These are phyloP conservation scores for Pseudopleuronectes americanus DNA, from an alignment of 2,797 vertebrate species.

Conservation along the genomic window DNA sequence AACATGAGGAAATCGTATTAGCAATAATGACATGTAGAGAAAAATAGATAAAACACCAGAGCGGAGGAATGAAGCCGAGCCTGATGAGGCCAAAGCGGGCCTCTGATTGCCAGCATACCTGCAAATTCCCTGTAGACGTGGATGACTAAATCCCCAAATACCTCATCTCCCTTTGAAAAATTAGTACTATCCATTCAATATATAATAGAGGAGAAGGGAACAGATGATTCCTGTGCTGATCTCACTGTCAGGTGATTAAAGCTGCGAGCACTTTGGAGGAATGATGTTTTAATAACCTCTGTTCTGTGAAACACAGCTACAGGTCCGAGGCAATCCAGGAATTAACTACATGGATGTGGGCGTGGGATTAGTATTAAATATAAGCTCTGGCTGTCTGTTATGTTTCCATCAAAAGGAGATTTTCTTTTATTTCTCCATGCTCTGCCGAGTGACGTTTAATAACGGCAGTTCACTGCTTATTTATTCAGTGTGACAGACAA, in stretches of 20 bases:
- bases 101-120: constrained; percentile 4
- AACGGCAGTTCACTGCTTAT: constrained; percentile 38
- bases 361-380: constrained; percentile 41
- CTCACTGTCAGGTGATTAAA: constrained; percentile 37
- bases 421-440: constrained; percentile 29
- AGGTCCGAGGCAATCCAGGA: constrained; percentile 21
- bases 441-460: constrained; percentile 42
- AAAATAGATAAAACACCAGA: constrained; percentile 42
- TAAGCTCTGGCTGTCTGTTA: constrained; percentile 41
- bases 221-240: constrained; percentile 24
- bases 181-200: neutral
- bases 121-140: neutral
- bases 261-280: constrained; percentile 10
- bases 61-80: constrained; percentile 30
- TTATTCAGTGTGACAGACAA: constrained; percentile 51
- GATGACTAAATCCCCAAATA: constrained; percentile 20
- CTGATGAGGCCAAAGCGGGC: constrained; percentile 23
- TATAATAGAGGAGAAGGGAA: neutral
- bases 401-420: constrained; percentile 51
- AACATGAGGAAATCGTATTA: constrained; percentile 51
- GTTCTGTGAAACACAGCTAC: constrained; percentile 6
- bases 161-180: constrained; percentile 31
- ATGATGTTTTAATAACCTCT: constrained; percentile 47
- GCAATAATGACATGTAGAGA: constrained; percentile 26
- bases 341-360: constrained; percentile 44